phyloP scores from a whole-genome alignment of 2,888 invertebrate genomes.

The Phaonia tiefii region DNA sequence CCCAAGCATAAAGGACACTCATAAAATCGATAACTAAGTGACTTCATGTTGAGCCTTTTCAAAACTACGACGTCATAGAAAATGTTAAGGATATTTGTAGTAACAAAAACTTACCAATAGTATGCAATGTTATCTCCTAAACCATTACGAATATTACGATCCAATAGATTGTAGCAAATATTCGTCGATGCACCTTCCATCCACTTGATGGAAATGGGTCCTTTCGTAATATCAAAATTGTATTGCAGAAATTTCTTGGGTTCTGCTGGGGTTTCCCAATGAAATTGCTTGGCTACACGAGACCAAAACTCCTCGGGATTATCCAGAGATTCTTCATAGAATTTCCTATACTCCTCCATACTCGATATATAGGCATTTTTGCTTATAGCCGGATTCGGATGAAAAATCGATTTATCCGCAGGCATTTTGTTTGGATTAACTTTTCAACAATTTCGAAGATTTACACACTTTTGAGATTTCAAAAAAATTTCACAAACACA shows the following conservation, averaged over 20 bases:
- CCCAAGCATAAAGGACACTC: conserved; percentile 53
- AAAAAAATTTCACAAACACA: too few relatives aligned
- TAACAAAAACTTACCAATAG: conserved; percentile 90
- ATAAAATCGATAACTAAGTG: not conserved
- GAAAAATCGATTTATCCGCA: conserved; percentile 83
- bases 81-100: not conserved
- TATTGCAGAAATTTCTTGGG: conserved; percentile 90
- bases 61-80: conserved; percentile 52
- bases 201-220: conserved; percentile 95
- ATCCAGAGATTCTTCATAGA: conserved; percentile 93
- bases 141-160: conserved; percentile 94
- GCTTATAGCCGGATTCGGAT: conserved; percentile 83
- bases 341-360: conserved; percentile 88
- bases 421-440: conserved; percentile 80
- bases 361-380: conserved; percentile 85
- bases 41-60: not conserved
- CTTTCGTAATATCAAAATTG: conserved; percentile 94
- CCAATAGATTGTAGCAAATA: conserved; percentile 96
- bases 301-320: conserved; percentile 96
- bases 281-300: conserved; percentile 94
- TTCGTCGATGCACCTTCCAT: conserved; percentile 97
- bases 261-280: conserved; percentile 92
- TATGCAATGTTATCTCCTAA: conserved; percentile 95
- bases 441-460: not conserved
- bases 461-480: not conserved